Base-by-base conservation (phyloP, 2,888 invertebrate genomes). In the Brachyopa scutellaris region DNA sequence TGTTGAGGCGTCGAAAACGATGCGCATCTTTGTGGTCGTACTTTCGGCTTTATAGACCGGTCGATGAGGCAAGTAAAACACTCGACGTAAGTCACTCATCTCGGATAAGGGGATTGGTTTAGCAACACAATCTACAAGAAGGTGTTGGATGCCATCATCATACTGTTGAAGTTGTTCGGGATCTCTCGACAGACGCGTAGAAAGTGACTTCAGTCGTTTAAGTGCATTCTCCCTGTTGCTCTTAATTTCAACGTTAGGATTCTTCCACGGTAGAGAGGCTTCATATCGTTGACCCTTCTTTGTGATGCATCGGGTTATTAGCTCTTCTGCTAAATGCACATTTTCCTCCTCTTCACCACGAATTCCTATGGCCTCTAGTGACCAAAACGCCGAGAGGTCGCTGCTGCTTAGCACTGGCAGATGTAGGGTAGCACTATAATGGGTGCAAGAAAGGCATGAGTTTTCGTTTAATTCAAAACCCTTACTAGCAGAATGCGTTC, bases 221-320 rank as follows among this genome's bases (percentile, higher is more conserved):
- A 55, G 17, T 13, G 53, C 55, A 15, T 21, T 23, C 19, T 53
- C 19, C 19, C 23, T 73, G 36, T 47, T 53, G 47, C 36, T 33
- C 21, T 49, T 57, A 1, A 57, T 23, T 49, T 26, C 17, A 29
- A 19, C 17, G 6, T 47, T 8, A 7, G 36, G 57, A 29, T 40
- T 38, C n/a, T 57, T 74, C 49, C 66, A 66, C 13, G 66, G 74
- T 1, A 74, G 29, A 3, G 64, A 49, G 19, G 64, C 51, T 33
- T 55, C 45, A 38, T 73, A 64, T 8, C 62, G 62, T 36, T 64
- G 21, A 29, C 64, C 73, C 2, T 64, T 74, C 15, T 21, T 64
- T 8, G 31, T 47, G 9, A 74, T 74, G 31, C 64, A 64, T 47
- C 38, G 33, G 13, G 19, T 11, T 26, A 49, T 57, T 7, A 74